Percentiles rank a stretch among this genome's conserved stretches.
Evolutionary conservation across 2,113 vertebrate genomes (phyloP).

Genomic region (Glaucidium brasilianum): DNA sequence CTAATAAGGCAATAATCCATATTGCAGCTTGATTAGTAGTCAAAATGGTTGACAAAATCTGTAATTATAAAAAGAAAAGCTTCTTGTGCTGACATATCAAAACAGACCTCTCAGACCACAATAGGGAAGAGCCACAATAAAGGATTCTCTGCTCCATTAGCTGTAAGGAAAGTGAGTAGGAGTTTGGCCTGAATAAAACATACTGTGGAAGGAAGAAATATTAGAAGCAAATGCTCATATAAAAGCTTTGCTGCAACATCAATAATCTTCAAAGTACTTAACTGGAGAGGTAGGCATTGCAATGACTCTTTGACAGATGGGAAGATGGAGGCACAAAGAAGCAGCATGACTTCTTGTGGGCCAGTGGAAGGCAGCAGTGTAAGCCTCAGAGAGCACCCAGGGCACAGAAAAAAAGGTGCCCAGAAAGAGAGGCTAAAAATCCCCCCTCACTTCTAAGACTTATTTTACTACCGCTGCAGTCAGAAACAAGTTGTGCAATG

Average conservation of each 20-base stretch:
- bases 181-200: slow-evolving; percentile 51
- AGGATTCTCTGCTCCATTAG: background rate
- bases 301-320: background rate
- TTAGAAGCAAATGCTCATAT: slow-evolving; percentile 54
- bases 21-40: slow-evolving; percentile 37
- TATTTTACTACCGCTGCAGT: background rate
- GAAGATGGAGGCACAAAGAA: background rate
- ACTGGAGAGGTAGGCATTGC: background rate
- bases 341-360: background rate
- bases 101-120: background rate
- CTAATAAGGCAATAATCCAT: slow-evolving; percentile 48
- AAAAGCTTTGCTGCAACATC: slow-evolving; percentile 48
- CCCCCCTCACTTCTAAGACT: background rate
- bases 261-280: slow-evolving; percentile 55
- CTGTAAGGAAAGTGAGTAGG: background rate
- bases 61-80: slow-evolving; percentile 23
- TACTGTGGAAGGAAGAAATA: slow-evolving; percentile 26
- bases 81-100: slow-evolving; percentile 32
- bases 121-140: background rate
- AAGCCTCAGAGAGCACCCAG: background rate
- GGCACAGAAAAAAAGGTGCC: background rate
- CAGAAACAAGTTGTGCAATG: background rate
- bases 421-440: background rate
- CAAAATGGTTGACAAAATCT: slow-evolving; percentile 46
- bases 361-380: background rate